Conservation (phyloP, 64 coral and sea anemone species). For the Anthopleura sola region DNA sequence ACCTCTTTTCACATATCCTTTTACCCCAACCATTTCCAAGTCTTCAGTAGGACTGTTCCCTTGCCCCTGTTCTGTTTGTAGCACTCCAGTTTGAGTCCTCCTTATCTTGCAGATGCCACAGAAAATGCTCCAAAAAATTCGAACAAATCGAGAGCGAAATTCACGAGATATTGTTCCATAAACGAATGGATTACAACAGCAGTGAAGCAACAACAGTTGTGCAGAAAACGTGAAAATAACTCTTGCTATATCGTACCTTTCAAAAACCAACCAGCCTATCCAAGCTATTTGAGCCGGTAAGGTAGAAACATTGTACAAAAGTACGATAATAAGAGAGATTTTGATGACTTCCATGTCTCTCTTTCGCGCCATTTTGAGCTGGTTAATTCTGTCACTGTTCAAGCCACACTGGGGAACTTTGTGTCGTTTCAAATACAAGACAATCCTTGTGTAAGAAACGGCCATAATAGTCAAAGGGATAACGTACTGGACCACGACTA, state of each 20-base stretch:
- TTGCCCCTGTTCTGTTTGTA: no score
- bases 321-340: background rate
- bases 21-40: no score
- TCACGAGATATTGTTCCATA: background rate
- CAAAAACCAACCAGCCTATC: background rate
- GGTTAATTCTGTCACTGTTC: background rate
- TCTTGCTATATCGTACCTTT: background rate
- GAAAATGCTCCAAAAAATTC: background rate
- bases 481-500: background rate
- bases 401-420: background rate
- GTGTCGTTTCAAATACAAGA: background rate
- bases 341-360: background rate
- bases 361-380: background rate
- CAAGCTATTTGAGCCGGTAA: conserved; percentile 11
- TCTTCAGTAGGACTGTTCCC: no score
- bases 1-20: no score
- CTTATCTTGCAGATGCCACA: no score
- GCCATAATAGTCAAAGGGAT: background rate
- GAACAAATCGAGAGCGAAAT: background rate
- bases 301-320: background rate
- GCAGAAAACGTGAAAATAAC: background rate
- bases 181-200: conserved; percentile 18
- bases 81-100: no score
- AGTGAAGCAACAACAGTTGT: background rate
- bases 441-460: conserved; percentile 5